phyloP scores from a whole-genome alignment of 2,888 invertebrate genomes.

The Malthinus flaveolus region DNA sequence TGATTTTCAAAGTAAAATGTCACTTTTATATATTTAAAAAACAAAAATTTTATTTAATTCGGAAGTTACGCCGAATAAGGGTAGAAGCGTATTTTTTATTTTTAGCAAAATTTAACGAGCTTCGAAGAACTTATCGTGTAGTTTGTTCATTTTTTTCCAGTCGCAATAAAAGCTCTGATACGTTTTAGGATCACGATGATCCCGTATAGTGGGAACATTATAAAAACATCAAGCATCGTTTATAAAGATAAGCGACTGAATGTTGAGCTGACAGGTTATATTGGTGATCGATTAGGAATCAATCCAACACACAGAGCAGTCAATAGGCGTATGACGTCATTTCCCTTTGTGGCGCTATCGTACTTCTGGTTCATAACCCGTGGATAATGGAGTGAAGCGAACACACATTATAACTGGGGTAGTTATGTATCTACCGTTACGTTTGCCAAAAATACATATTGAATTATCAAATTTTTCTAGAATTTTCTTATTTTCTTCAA shows the following conservation, averaged over 20 bases:
- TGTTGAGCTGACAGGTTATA: conserved; percentile 48
- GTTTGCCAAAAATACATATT: conserved; percentile 22
- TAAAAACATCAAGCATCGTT: conserved; percentile 54
- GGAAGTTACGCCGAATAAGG: not conserved
- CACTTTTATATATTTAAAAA: conserved; percentile 12
- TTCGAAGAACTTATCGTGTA: no score
- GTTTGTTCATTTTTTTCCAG: no score
- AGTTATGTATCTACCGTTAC: conserved; percentile 25
- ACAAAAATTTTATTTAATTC: conserved; percentile 5
- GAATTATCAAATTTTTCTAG: conserved; percentile 20
- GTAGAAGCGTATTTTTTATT: no score
- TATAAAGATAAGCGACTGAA: conserved; percentile 55
- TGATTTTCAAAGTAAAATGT: conserved; percentile 34
- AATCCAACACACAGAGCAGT: conserved; percentile 53
- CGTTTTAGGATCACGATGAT: conserved; percentile 35
- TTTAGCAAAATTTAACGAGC: no score
- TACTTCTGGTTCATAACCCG: conserved; percentile 57
- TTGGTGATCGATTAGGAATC: conserved; percentile 55
- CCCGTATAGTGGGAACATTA: conserved; percentile 45
- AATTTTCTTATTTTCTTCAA: not conserved
- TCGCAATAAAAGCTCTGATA: no score
- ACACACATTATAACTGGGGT: conserved; percentile 36
- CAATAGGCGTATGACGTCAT: conserved; percentile 57
- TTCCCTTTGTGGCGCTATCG: conserved; percentile 56
- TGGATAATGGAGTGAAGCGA: conserved; percentile 49